These are phyloP conservation scores for Damaliscus lunatus DNA, from an alignment of 2,113 vertebrate genomes.

Conservation along the genomic window DNA sequence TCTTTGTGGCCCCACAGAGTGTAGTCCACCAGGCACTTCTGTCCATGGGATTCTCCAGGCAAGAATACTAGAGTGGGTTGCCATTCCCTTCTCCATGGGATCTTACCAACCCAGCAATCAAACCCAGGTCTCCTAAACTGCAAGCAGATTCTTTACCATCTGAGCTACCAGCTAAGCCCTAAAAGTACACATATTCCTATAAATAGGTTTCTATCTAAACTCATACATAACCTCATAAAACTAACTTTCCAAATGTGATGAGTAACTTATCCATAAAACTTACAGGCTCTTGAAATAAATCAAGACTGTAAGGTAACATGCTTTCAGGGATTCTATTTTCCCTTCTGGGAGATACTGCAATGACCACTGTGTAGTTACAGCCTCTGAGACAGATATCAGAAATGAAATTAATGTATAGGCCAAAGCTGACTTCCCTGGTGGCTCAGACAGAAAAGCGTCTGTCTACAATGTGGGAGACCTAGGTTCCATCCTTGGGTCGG, in stretches of 20 bases:
- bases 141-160: neutral
- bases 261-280: constrained; percentile 34
- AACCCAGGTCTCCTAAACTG: neutral
- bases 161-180: neutral
- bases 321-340: constrained; percentile 43
- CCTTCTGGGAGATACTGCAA: constrained; percentile 5
- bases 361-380: constrained; percentile 51
- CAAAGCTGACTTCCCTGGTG: neutral
- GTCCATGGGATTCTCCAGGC: neutral
- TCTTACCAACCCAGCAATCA: neutral
- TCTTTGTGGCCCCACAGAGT: neutral
- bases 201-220: neutral
- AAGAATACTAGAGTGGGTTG: neutral
- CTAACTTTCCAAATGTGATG: constrained; percentile 15
- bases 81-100: neutral
- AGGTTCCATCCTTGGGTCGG: too few relatives aligned
- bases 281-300: neutral
- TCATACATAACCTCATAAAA: neutral
- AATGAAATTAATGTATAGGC: constrained; percentile 46
- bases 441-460: too few relatives aligned
- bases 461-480: too few relatives aligned
- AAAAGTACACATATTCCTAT: neutral
- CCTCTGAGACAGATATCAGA: constrained; percentile 49
- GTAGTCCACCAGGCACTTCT: neutral
- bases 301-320: neutral